Evolutionary conservation across 2,888 invertebrate species (phyloP).

Genomic region (Eumerus sabulonum): DNA sequence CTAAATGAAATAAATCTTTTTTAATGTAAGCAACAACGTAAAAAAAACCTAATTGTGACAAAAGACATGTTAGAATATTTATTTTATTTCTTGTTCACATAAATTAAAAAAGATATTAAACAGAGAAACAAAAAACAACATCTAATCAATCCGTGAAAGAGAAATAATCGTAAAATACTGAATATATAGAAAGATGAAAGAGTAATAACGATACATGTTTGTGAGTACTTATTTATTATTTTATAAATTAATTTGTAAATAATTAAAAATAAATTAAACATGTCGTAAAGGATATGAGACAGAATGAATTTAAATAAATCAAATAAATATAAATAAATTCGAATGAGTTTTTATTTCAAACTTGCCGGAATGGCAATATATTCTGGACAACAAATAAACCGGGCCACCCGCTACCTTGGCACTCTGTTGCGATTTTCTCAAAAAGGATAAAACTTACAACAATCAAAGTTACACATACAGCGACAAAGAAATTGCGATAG

Average conservation of each 20-base stretch:
- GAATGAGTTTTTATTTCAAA: conserved; percentile 6
- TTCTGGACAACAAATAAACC: neutral
- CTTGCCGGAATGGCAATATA: neutral
- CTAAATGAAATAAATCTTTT: conserved; percentile 8
- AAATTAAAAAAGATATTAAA: conserved; percentile 19
- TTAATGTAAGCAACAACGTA: conserved; percentile 14
- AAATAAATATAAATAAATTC: conserved; percentile 48
- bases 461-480: too few relatives aligned
- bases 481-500: too few relatives aligned
- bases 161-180: conserved; percentile 1
- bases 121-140: conserved; percentile 16
- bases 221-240: too few relatives aligned
- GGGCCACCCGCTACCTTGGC: too few relatives aligned
- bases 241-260: conserved; percentile 38
- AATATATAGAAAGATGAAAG: conserved; percentile 10
- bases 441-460: too few relatives aligned
- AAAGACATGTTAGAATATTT: conserved; percentile 12
- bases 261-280: conserved; percentile 34
- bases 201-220: neutral
- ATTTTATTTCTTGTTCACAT: conserved; percentile 44
- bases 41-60: neutral
- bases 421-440: too few relatives aligned
- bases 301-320: conserved; percentile 65
- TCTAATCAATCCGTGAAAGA: conserved; percentile 16
- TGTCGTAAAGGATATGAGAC: conserved; percentile 47